A percentile compares a stretch with the other conserved stretches of the same genome.
Evolutionary conservation across 2,113 vertebrate genomes (phyloP).

Genomic region (cat (Felis catus)): DNA sequence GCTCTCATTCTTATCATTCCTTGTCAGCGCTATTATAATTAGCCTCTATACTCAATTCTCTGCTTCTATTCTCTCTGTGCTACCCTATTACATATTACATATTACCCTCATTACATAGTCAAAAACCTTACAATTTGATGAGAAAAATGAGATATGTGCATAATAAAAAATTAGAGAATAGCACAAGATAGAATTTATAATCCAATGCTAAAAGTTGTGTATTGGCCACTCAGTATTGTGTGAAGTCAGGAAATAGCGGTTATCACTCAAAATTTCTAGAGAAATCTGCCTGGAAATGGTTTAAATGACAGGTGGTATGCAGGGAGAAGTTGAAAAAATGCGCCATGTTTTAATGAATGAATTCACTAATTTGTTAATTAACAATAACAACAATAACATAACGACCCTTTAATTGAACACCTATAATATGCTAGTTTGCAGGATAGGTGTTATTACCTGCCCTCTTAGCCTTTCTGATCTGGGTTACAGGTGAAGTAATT

Average conservation of each 20-base stretch:
- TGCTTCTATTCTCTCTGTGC: neutral
- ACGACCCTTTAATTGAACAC: neutral
- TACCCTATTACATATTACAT: neutral
- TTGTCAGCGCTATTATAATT: neutral
- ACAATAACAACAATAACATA: neutral
- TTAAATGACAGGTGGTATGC: neutral
- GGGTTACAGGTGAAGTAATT: neutral
- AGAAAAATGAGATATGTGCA: neutral
- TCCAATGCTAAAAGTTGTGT: neutral
- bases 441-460: neutral
- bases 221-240: neutral
- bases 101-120: neutral
- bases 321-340: neutral
- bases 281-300: neutral
- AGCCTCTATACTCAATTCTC: neutral
- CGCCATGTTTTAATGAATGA: neutral
- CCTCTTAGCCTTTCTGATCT: neutral
- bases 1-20: neutral
- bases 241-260: neutral
- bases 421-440: neutral
- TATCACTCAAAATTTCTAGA: neutral
- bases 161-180: neutral
- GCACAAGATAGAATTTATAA: neutral
- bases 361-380: neutral
- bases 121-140: neutral